Evolutionary conservation across 2,113 vertebrate species (phyloP).

Genomic region (Abramis brama): DNA sequence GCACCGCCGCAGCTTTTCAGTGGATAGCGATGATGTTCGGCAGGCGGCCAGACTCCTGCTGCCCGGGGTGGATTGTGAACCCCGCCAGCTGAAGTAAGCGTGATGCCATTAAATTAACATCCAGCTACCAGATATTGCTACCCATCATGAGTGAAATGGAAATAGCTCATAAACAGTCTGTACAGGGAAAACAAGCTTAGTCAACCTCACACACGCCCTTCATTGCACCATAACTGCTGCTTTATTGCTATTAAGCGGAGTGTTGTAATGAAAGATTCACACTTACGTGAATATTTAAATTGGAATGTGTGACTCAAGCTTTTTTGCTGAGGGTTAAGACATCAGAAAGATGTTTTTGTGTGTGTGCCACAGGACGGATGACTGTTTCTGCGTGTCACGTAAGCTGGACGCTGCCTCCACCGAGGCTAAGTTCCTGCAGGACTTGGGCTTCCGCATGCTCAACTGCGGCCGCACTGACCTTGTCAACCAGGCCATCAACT

Average conservation of each 20-base stretch:
- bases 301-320: neutral
- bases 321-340: slow-evolving; percentile 7
- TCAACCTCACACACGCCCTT: neutral
- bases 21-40: slow-evolving; percentile 97
- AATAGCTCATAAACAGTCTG: slow-evolving; percentile 29
- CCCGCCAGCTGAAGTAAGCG: slow-evolving; percentile 93
- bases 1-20: slow-evolving; percentile 94
- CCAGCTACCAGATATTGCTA: slow-evolving; percentile 13
- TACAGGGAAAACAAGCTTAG: slow-evolving; percentile 39
- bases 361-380: slow-evolving; percentile 85
- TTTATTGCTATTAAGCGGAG: neutral
- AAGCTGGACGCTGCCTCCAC: slow-evolving; percentile 95
- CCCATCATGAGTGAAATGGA: slow-evolving; percentile 9
- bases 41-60: slow-evolving; percentile 94
- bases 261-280: neutral
- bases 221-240: neutral
- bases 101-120: slow-evolving; percentile 17
- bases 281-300: neutral
- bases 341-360: neutral
- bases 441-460: slow-evolving; percentile 98
- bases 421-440: slow-evolving; percentile 97
- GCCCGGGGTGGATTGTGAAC: slow-evolving; percentile 96
- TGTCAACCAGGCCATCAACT: slow-evolving; percentile 93
- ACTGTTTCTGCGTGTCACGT: slow-evolving; percentile 95
- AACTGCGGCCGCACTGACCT: slow-evolving; percentile 96